Evolutionary conservation across 53 echinoderm and acorn worm species (phyloP), one percentile per base, ranked within the genome.

Genomic region (Luidia sarsii): DNA sequence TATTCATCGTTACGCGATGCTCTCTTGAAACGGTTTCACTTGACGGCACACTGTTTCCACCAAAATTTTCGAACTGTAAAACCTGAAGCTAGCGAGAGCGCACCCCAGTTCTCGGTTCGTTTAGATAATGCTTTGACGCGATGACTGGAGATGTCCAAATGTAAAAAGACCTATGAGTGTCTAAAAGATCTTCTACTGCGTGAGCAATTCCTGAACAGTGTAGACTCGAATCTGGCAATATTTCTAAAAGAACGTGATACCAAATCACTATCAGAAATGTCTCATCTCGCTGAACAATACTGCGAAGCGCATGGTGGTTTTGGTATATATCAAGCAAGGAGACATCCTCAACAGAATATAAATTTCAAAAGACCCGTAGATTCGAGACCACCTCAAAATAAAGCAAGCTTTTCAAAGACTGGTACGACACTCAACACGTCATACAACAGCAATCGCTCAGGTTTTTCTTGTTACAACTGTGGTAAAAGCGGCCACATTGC

Each of bases 111-210:
- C 4, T 22, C 21, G 25, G 68, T 21, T 18, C 20, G 68, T 38
- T 67, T 67, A 39, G 46, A 39, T 37, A 25, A 62, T 22, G 60
- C 41, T 19, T 37, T 79, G 21, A 23, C 15, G 0, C 35, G 79
- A 39, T 79, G 79, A 63, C 22, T 79, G 15, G 79, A 79, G 23
- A 16, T 79, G 11, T 39, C 21, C 13, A 35, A 59, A 62, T 61
- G 43, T 30, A 15, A 61, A 14, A 79, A 79, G 15, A 41, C n/a
- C n/a, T 79, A 79, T 62, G 79, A 61, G 39, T 61, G 21, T 16
- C 30, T 79, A 16, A 36, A 18, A 38, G 41, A 79, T 41, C 34
- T 79, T 15, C 20, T 79, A 15, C 0, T 71, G 7, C 62, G 62
- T 25, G 61, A 79, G 62, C 79, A 79, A 5, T 25, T 79, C 14